Evolutionary conservation across 2,797 vertebrate genomes (phyloP).

Genomic region (Limosa lapponica): DNA sequence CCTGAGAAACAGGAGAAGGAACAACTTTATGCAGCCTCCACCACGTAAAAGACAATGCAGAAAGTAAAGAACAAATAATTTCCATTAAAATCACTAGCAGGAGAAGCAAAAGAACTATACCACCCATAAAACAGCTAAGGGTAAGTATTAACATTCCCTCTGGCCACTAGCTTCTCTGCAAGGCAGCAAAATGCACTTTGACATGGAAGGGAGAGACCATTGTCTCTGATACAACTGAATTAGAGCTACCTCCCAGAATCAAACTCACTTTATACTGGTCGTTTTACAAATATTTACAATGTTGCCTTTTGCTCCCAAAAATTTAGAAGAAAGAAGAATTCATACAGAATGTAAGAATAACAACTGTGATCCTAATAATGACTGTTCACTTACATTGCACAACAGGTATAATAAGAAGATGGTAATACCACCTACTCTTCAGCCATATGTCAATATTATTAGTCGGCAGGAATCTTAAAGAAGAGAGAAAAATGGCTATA

Average conservation of each 20-base stretch:
- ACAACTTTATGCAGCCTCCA: background rate
- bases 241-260: background rate
- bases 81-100: background rate
- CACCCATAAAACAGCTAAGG: background rate
- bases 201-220: background rate
- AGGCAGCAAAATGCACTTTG: background rate
- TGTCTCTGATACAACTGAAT: background rate
- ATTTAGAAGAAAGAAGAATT: background rate
- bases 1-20: background rate
- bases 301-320: background rate
- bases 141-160: background rate
- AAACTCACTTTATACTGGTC: background rate
- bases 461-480: background rate
- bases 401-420: background rate
- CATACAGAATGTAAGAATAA: background rate
- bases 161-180: background rate
- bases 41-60: background rate
- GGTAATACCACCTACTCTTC: background rate
- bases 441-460: background rate
- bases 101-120: background rate
- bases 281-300: background rate
- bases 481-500: background rate
- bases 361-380: background rate
- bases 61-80: background rate
- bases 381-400: background rate